phyloP scores from a whole-genome alignment of 2,797 vertebrate genomes.

The Toxotes lorentzi region DNA sequence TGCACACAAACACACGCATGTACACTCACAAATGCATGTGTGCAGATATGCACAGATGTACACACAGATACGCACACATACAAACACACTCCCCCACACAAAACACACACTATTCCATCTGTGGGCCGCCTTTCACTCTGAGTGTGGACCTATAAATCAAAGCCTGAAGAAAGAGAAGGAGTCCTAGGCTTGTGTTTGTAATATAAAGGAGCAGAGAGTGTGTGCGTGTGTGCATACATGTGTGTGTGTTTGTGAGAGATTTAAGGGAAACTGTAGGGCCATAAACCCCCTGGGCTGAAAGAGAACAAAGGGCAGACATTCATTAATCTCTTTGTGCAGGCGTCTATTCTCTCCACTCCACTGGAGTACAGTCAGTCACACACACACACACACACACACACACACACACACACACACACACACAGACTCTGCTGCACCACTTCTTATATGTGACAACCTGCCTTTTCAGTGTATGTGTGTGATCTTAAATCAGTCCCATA shows the following conservation, averaged over 20 bases:
- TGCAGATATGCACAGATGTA: conserved; percentile 42
- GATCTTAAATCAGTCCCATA: conserved; percentile 52
- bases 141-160: conserved; percentile 70
- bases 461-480: conserved; percentile 22
- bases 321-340: conserved; percentile 71
- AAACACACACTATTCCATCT: conserved; percentile 66
- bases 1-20: conserved; percentile 19
- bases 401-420: conserved; percentile 22
- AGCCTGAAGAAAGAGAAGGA: conserved; percentile 54
- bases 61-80: conserved; percentile 14
- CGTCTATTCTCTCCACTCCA: conserved; percentile 49
- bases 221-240: conserved; percentile 6
- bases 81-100: conserved; percentile 34
- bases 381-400: conserved; percentile 36
- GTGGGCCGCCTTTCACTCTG: conserved; percentile 55
- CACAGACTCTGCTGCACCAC: conserved; percentile 13
- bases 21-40: conserved; percentile 7
- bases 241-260: conserved; percentile 49
- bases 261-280: conserved; percentile 68
- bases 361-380: conserved; percentile 53
- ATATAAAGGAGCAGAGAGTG: conserved; percentile 48
- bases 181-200: conserved; percentile 50
- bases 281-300: conserved; percentile 60
- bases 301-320: conserved; percentile 75
- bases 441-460: conserved; percentile 45